Conservation (phyloP, 2,888 invertebrate species). For the Nymphalis c-album region DNA sequence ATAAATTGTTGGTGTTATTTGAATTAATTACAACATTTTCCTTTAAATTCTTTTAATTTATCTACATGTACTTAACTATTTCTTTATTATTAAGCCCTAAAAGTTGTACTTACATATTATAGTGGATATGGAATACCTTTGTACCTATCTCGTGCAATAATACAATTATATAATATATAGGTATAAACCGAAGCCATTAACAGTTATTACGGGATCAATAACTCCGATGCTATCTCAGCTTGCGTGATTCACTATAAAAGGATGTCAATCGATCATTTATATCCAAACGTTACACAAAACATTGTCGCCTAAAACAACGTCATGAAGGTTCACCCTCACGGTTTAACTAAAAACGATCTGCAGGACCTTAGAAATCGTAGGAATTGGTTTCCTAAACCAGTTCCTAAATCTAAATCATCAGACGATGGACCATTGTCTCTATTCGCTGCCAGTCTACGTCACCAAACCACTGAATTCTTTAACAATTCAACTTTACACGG, state of each 20-base stretch:
- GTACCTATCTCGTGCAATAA: background rate
- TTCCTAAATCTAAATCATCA: slow-evolving; percentile 30
- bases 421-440: slow-evolving; percentile 63
- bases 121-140: no score
- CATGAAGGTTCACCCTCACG: slow-evolving; percentile 67
- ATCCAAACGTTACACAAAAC: background rate
- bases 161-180: background rate
- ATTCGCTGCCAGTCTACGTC: slow-evolving; percentile 84
- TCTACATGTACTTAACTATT: no score
- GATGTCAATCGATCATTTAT: slow-evolving; percentile 12
- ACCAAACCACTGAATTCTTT: slow-evolving; percentile 88
- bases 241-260: slow-evolving; percentile 50
- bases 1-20: background rate
- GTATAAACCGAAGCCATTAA: slow-evolving; percentile 3
- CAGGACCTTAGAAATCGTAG: slow-evolving; percentile 31
- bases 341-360: slow-evolving; percentile 43
- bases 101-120: no score
- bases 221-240: slow-evolving; percentile 56
- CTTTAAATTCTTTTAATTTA: no score
- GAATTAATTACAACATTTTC: background rate
- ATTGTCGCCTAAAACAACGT: slow-evolving; percentile 18
- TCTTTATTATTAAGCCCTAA: no score
- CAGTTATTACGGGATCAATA: slow-evolving; percentile 51
- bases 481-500: slow-evolving; percentile 90
- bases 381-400: slow-evolving; percentile 29